Conservation (phyloP, 2,888 invertebrate species). For the Drosophila nr. perissopoda region DNA sequence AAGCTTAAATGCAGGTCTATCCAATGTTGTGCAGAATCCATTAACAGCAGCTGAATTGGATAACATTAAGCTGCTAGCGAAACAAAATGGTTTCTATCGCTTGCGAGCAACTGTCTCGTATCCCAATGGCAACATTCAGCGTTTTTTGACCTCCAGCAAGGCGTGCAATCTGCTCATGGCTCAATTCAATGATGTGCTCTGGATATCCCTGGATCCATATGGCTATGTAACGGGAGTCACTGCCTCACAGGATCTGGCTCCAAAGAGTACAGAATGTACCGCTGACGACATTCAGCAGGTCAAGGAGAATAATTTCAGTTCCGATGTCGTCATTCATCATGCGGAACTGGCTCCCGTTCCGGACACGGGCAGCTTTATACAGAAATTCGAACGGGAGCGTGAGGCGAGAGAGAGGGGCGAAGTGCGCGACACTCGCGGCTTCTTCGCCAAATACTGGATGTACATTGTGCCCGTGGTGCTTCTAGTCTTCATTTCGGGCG, state of each 20-base stretch:
- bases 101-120: conserved; percentile 89
- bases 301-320: conserved; percentile 87
- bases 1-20: conserved; percentile 89
- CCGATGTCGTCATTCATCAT: conserved; percentile 91
- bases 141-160: conserved; percentile 92
- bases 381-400: conserved; percentile 96
- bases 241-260: conserved; percentile 85
- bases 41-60: conserved; percentile 87
- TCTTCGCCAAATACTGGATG: conserved; percentile 99
- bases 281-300: conserved; percentile 44
- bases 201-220: conserved; percentile 91
- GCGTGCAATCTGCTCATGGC: conserved; percentile 92
- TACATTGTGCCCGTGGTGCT: conserved; percentile 97
- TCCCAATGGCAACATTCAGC: conserved; percentile 88
- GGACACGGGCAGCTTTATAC: conserved; percentile 97
- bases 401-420: conserved; percentile 95
- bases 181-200: conserved; percentile 91
- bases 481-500: conserved; percentile 95
- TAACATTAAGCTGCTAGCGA: conserved; percentile 86
- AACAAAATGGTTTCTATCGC: conserved; percentile 90
- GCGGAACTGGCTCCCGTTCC: conserved; percentile 95
- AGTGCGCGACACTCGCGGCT: conserved; percentile 96
- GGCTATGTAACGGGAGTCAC: conserved; percentile 92
- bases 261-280: conserved; percentile 77
- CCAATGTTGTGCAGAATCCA: conserved; percentile 88